Base-by-base conservation (phyloP, 2,888 invertebrate genomes). In the Polymixis lichenea region DNA sequence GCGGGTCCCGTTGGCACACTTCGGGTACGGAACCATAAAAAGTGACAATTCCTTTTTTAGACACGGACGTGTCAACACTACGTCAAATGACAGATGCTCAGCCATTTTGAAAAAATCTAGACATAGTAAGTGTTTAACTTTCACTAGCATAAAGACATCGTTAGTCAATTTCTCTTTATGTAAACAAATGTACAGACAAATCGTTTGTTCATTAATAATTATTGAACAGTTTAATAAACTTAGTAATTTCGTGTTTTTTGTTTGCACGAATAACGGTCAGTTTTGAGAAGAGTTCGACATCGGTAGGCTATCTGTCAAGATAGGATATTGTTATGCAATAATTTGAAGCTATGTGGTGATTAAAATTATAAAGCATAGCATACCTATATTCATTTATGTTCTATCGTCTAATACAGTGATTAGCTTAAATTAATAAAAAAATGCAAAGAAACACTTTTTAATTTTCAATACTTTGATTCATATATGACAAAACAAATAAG, bases 111-210 rank as follows among this genome's bases (percentile, higher is more conserved):
- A 75, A 71, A 66, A 75, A 72, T 22, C 17, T 53, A 70, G 55
- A 76, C 62, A 66, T 32, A 64, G 19, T 49, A 9, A 43, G 11
- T 46, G 43, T 46, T 46, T 56, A 28, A 77, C 83, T 83, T 81
- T 84, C 81, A 68, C 81, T 69, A 32, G 15, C 43, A 19, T 58
- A 32, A 15, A 53, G 11, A n/a, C 15, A 32, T 71, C 72, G 72
- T 82, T 62, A 55, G 0, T 28, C n/a, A 83, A 75, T 83, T 77
- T 77, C 77, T 65, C 77, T 69, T 51, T 75, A 72, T 72, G 65
- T 72, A 71, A 80, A 71, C 67, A 67, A 62, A 64, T 78, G 66
- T 68, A 55, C 25, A 32, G 19, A 79, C 28, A 46, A 56, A 68
- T 56, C 13, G 25, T 66, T 49, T 22, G 38, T 68, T 80, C 17